phyloP scores from a whole-genome alignment of 2,797 vertebrate species.

The Ctenosaura bakeri region DNA sequence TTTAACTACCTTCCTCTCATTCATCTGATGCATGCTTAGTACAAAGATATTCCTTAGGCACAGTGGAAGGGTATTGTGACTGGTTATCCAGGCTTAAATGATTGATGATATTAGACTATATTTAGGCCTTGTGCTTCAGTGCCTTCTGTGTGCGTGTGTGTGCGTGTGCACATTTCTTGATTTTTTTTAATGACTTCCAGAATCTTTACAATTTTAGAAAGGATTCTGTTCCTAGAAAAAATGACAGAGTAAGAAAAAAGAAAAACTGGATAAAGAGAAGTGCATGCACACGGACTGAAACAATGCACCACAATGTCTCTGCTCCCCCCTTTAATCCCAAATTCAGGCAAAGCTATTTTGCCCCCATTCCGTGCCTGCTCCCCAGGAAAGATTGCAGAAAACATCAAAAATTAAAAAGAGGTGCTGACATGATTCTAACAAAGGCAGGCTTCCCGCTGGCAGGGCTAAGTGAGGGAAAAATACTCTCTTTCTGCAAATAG shows the following conservation, averaged over 20 bases:
- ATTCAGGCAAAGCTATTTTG: conserved; percentile 32
- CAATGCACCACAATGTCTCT: not conserved
- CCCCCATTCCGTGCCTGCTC: not conserved
- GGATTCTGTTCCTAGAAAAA: conserved; percentile 24
- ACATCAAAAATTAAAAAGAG: conserved; percentile 39
- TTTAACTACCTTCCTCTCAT: not conserved
- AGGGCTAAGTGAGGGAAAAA: conserved; percentile 23
- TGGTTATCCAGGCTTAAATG: not conserved
- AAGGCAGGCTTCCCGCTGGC: conserved; percentile 14
- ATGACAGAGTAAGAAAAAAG: not conserved
- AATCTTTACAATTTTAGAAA: conserved; percentile 27
- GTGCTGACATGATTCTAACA: conserved; percentile 14
- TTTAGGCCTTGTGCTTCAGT: not conserved
- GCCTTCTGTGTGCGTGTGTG: not conserved
- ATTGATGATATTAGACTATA: not conserved
- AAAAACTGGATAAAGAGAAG: not conserved
- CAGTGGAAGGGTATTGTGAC: not conserved
- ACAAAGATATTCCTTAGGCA: not conserved
- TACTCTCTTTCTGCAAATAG: not conserved
- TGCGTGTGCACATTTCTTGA: not conserved
- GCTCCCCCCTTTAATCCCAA: conserved; percentile 33
- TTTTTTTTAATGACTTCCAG: not conserved
- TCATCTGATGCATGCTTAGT: conserved; percentile 35
- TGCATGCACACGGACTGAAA: no score
- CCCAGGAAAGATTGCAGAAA: conserved; percentile 33